Evolutionary conservation across 2,888 invertebrate species (phyloP).

Genomic region (Aphodius granarius): DNA sequence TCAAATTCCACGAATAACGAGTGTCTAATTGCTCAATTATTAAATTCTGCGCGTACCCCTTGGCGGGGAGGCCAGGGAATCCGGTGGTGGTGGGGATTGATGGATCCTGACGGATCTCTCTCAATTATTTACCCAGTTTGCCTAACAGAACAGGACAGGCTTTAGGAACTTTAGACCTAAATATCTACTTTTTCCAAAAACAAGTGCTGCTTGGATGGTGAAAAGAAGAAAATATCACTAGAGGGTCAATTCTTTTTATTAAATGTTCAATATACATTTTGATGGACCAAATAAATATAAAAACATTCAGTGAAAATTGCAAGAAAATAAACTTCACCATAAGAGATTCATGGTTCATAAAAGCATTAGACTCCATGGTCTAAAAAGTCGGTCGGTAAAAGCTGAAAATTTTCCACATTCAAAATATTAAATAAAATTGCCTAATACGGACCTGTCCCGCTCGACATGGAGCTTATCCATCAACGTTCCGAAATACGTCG

Average conservation of each 20-base stretch:
- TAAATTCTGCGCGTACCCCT: conserved; percentile 15
- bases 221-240: no score
- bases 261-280: no score
- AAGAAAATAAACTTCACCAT: no score
- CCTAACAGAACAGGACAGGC: neutral
- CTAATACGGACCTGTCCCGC: neutral
- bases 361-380: no score
- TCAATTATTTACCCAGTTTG: neutral
- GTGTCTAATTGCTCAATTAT: conserved; percentile 23
- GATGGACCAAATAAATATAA: no score
- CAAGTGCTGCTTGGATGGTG: no score
- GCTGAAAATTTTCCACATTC: neutral
- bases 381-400: no score
- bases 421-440: neutral
- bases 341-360: no score
- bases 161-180: neutral
- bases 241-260: no score
- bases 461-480: neutral
- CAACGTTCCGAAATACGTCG: neutral
- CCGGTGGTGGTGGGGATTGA: neutral
- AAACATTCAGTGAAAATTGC: no score
- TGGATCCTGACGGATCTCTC: neutral
- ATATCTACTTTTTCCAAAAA: no score
- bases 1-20: conserved; percentile 22
- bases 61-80: neutral